Percentiles rank a stretch among this genome's conserved stretches.
These are phyloP conservation scores for Xiphophorus hellerii DNA, from an alignment of 2,113 vertebrate genomes.

Conservation along the genomic window DNA sequence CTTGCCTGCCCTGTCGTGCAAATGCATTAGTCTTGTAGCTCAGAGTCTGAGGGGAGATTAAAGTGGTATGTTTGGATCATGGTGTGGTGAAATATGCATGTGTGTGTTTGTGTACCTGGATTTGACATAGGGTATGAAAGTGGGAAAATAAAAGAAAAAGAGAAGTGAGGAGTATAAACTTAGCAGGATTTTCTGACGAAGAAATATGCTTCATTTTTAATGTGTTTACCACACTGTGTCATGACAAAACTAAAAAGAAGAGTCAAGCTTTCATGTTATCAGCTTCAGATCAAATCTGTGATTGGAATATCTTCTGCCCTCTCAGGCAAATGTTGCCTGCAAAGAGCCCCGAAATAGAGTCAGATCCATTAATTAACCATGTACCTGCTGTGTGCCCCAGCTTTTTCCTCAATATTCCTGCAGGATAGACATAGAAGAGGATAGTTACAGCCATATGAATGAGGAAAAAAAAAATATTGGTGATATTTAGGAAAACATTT, in stretches of 20 bases:
- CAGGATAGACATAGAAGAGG: constrained; percentile 33
- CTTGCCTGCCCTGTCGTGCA: constrained; percentile 42
- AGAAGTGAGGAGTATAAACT: not conserved
- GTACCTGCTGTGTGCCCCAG: constrained; percentile 66
- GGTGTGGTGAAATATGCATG: constrained; percentile 63
- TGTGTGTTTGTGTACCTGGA: constrained; percentile 32
- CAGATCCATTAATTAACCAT: constrained; percentile 73
- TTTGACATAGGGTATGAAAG: constrained; percentile 13
- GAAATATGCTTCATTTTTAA: constrained; percentile 5
- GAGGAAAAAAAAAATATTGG: not conserved
- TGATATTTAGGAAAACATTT: constrained; percentile 37
- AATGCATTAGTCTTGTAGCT: constrained; percentile 75
- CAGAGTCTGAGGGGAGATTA: constrained; percentile 48
- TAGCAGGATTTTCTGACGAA: constrained; percentile 1
- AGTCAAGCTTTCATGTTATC: not conserved
- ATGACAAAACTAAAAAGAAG: not conserved
- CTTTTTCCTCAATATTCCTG: constrained; percentile 44
- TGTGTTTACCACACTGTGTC: not conserved
- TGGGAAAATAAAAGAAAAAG: constrained; percentile 19
- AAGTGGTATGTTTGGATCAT: constrained; percentile 44
- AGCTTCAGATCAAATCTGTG: constrained; percentile 27
- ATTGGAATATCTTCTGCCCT: constrained; percentile 32
- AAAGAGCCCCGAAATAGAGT: constrained; percentile 64
- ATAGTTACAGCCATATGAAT: constrained; percentile 24
- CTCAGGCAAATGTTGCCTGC: constrained; percentile 37